Percentiles rank a stretch among this genome's conserved stretches.
phyloP scores from a whole-genome alignment of 2,113 vertebrate genomes.

The Paramisgurnus dabryanus region DNA sequence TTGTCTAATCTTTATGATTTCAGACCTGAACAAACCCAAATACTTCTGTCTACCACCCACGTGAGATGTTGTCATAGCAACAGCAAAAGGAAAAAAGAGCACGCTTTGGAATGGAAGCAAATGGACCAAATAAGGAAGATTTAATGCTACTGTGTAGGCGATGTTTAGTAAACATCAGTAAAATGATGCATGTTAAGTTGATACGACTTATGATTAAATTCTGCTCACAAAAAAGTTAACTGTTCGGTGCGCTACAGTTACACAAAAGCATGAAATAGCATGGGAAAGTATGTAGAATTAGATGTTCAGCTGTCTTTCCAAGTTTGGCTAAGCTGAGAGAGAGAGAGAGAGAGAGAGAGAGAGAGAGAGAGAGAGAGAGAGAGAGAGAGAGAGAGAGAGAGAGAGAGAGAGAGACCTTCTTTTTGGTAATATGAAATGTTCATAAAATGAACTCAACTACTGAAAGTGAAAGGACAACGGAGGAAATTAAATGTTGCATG shows the following conservation, averaged over 20 bases:
- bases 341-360: background rate
- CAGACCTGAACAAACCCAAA: background rate
- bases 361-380: background rate
- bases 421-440: background rate
- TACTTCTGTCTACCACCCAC: constrained; percentile 21
- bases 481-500: background rate
- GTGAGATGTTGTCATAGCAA: constrained; percentile 5
- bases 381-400: background rate
- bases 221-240: no score
- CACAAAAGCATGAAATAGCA: background rate
- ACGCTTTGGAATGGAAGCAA: background rate
- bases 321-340: background rate
- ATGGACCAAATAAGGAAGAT: background rate
- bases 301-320: constrained; percentile 5
- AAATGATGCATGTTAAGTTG: background rate
- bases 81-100: background rate
- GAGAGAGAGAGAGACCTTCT: background rate
- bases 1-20: background rate
- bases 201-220: no score
- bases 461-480: background rate
- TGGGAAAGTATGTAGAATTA: background rate
- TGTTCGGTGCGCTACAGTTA: background rate
- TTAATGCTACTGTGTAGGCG: background rate
- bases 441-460: background rate
- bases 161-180: constrained; percentile 9